These are phyloP conservation scores for Carlito syrichta DNA, from an alignment of 2,113 vertebrate species.

Conservation along the genomic window DNA sequence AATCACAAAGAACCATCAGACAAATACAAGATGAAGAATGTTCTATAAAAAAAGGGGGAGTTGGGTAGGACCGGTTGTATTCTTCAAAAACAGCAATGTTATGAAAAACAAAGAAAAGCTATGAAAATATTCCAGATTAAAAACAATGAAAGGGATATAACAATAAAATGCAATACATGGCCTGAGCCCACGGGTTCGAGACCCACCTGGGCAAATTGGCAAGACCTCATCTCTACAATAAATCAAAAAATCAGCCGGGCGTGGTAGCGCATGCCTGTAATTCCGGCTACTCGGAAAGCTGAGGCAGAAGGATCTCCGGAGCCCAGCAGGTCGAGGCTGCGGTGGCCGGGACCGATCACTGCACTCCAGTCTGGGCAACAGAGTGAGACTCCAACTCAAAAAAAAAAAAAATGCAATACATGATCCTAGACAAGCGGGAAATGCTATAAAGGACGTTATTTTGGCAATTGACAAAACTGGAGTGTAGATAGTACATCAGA, in stretches of 20 bases:
- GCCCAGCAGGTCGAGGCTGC: too few species aligned
- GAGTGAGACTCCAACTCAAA: too few species aligned
- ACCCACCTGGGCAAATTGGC: too few species aligned
- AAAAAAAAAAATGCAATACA: neutral
- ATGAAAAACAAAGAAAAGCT: constrained; percentile 37
- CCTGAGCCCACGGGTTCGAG: too few species aligned
- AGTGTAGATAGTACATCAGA: neutral
- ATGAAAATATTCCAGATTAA: neutral
- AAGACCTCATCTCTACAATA: too few species aligned
- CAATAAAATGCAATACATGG: neutral
- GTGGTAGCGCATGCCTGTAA: too few species aligned
- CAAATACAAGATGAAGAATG: constrained; percentile 11
- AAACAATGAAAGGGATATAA: neutral
- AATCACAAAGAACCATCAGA: constrained; percentile 26
- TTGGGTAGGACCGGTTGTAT: neutral
- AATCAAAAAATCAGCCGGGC: too few species aligned
- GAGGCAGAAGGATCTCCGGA: too few species aligned
- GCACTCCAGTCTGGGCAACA: too few species aligned
- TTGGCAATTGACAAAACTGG: neutral
- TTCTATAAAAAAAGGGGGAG: neutral
- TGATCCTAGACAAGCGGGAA: neutral
- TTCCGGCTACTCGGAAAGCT: too few species aligned
- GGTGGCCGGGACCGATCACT: too few species aligned
- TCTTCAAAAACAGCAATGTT: constrained; percentile 21
- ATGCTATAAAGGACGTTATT: neutral